phyloP scores from a whole-genome alignment of 2,888 invertebrate genomes.

The Orchestes rusci region DNA sequence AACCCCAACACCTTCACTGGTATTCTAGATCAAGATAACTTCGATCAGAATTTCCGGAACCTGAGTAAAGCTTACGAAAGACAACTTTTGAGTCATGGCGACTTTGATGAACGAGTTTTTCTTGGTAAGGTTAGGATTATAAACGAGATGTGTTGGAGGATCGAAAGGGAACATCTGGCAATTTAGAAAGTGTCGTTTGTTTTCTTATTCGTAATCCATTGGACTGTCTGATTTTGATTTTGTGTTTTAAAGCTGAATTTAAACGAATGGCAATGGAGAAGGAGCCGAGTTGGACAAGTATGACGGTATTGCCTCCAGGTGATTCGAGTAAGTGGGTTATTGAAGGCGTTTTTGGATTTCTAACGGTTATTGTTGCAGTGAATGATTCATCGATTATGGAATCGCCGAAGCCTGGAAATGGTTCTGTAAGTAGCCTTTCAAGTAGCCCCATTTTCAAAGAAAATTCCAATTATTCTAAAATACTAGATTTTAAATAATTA shows the following conservation, averaged over 20 bases:
- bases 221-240: no score
- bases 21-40: slow-evolving; percentile 68
- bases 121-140: slow-evolving; percentile 68
- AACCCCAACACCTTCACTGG: slow-evolving; percentile 62
- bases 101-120: slow-evolving; percentile 96
- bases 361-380: slow-evolving; percentile 2
- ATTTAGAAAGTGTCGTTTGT: no score
- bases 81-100: slow-evolving; percentile 82
- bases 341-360: no score
- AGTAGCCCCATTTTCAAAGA: neutral
- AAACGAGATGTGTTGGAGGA: no score
- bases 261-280: slow-evolving; percentile 31
- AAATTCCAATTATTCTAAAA: neutral
- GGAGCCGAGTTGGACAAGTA: slow-evolving; percentile 25
- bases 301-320: slow-evolving; percentile 24
- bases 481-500: no score
- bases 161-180: no score
- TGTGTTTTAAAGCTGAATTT: slow-evolving; percentile 34
- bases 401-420: slow-evolving; percentile 25
- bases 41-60: slow-evolving; percentile 79
- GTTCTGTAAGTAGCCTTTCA: slow-evolving; percentile 20
- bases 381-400: slow-evolving; percentile 22
- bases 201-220: no score
- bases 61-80: slow-evolving; percentile 85
- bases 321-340: slow-evolving; percentile 24